A percentile compares a stretch with the other conserved stretches of the same genome.
phyloP scores from a whole-genome alignment of 2,797 vertebrate genomes.

The Platalea minor region DNA sequence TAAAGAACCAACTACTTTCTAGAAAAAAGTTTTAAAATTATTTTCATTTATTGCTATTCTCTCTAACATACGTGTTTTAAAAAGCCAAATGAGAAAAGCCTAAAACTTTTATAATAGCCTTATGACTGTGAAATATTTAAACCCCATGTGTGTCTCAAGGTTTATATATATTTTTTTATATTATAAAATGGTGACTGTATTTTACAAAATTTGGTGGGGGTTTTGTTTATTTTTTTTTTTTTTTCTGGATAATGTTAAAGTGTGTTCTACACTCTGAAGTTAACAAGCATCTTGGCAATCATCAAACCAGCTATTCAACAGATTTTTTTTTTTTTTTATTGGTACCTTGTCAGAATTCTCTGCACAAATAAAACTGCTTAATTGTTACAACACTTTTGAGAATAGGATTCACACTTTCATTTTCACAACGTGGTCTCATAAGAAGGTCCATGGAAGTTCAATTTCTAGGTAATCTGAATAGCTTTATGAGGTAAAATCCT shows the following conservation, averaged over 20 bases:
- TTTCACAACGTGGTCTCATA: not conserved
- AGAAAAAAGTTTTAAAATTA: not conserved
- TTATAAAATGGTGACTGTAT: not conserved
- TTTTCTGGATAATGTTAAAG: not conserved
- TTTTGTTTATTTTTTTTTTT: not conserved
- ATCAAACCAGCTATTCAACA: not conserved
- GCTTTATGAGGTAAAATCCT: not conserved
- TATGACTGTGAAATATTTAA: not conserved
- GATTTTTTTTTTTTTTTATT: not conserved
- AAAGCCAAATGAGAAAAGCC: not conserved
- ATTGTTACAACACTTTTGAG: not conserved
- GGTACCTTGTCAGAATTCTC: not conserved
- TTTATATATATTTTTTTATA: not conserved
- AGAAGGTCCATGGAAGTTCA: not conserved
- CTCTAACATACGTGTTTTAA: not conserved
- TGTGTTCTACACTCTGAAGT: not conserved
- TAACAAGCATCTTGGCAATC: not conserved
- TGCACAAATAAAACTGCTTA: not conserved
- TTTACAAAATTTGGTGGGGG: not conserved
- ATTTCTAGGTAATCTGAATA: not conserved
- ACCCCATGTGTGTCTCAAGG: not conserved
- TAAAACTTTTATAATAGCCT: not conserved
- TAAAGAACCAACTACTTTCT: not conserved
- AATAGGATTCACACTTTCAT: not conserved
- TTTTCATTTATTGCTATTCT: not conserved